These are phyloP conservation scores for Pyrrhura leucotis DNA, from an alignment of 2,797 vertebrate genomes.

Conservation along the genomic window DNA sequence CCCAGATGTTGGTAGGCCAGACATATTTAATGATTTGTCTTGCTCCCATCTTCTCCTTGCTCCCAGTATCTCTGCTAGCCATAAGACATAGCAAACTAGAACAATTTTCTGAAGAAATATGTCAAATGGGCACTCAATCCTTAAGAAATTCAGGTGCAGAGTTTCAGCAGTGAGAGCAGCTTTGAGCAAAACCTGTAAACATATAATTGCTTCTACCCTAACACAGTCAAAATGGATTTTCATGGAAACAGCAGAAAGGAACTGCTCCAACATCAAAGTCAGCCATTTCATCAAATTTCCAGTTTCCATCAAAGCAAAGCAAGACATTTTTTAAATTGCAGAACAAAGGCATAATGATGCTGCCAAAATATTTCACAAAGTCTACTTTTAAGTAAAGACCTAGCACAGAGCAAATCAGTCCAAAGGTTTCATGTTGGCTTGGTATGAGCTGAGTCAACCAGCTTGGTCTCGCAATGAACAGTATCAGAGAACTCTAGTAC, in stretches of 20 bases:
- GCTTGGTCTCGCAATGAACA: neutral
- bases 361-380: neutral
- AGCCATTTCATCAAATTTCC: constrained; percentile 27
- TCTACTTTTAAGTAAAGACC: constrained; percentile 12
- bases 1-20: neutral
- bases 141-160: neutral
- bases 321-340: constrained; percentile 21
- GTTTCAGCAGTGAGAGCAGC: neutral
- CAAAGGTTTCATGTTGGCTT: neutral
- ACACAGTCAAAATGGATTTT: neutral
- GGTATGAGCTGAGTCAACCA: neutral
- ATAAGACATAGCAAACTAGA: neutral
- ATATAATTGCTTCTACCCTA: neutral
- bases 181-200: neutral
- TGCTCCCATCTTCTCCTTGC: neutral
- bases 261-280: constrained; percentile 19
- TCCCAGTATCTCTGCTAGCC: neutral
- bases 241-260: constrained; percentile 4
- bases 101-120: neutral
- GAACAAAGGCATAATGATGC: neutral
- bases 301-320: constrained; percentile 24
- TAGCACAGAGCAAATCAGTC: neutral
- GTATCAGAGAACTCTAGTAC: neutral
- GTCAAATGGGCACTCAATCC: neutral
- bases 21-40: neutral